Evolutionary conservation across 2,888 invertebrate genomes (phyloP).

Genomic region (Lasioglossum pauxillum): DNA sequence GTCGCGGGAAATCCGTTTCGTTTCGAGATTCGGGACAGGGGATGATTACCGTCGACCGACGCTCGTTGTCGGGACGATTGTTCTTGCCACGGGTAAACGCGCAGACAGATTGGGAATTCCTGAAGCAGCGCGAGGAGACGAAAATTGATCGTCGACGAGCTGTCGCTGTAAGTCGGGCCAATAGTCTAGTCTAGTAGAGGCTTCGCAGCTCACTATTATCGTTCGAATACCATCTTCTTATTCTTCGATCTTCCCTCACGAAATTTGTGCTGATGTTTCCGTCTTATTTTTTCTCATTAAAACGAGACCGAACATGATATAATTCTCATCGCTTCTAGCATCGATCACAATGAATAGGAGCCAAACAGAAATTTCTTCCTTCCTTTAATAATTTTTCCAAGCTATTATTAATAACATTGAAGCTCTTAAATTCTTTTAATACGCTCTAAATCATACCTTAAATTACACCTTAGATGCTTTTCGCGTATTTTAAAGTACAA

Average conservation of each 20-base stretch:
- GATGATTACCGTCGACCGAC: slow-evolving; percentile 3
- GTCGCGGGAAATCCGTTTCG: background rate
- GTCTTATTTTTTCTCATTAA: background rate
- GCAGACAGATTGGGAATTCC: slow-evolving; percentile 4
- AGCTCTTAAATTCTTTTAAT: no score
- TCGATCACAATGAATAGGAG: no score
- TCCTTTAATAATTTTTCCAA: no score
- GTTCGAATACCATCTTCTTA: background rate
- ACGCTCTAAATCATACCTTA: no score
- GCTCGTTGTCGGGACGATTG: background rate
- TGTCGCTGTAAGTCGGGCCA: slow-evolving; percentile 6
- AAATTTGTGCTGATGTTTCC: background rate
- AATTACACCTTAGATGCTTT: no score
- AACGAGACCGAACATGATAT: background rate
- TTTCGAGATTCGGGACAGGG: background rate
- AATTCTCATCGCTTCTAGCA: background rate
- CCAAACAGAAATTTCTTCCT: no score
- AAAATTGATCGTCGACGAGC: slow-evolving; percentile 26
- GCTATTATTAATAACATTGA: no score
- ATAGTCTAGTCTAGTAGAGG: background rate
- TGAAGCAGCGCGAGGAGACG: slow-evolving; percentile 15
- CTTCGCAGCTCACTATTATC: background rate
- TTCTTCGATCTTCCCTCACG: background rate
- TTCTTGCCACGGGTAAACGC: background rate
- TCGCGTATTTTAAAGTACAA: no score